phyloP scores from a whole-genome alignment of 2,113 vertebrate species.

The Grus americana region DNA sequence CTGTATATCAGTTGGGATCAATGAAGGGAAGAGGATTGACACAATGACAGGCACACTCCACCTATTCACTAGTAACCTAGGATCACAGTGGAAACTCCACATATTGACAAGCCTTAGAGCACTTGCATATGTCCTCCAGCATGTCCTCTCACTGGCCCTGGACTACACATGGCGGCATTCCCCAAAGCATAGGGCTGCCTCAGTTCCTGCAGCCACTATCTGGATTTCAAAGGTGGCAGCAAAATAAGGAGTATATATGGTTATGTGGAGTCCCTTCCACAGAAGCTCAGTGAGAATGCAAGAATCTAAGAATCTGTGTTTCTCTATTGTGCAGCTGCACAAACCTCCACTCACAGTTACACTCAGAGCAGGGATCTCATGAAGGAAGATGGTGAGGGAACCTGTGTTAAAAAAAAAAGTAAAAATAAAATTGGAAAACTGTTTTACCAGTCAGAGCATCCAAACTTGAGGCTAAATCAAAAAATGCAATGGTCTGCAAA shows the following conservation, averaged over 20 bases:
- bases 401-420: neutral
- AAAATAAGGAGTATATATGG: neutral
- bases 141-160: neutral
- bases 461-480: neutral
- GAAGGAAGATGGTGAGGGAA: neutral
- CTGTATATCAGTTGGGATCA: neutral
- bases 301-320: neutral
- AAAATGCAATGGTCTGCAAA: neutral
- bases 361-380: neutral
- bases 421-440: neutral
- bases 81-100: neutral
- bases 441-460: neutral
- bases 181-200: neutral
- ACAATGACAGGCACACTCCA: neutral
- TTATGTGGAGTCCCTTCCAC: neutral
- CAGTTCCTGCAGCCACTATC: neutral
- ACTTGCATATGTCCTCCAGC: accelerated
- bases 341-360: neutral
- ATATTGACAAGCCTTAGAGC: neutral
- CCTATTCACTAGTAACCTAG: neutral
- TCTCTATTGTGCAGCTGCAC: neutral
- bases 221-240: neutral
- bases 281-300: neutral
- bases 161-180: neutral
- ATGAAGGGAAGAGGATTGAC: neutral